These are phyloP conservation scores for Habroteleia sp. DNA, from an alignment of 2,888 invertebrate genomes.

Conservation along the genomic window DNA sequence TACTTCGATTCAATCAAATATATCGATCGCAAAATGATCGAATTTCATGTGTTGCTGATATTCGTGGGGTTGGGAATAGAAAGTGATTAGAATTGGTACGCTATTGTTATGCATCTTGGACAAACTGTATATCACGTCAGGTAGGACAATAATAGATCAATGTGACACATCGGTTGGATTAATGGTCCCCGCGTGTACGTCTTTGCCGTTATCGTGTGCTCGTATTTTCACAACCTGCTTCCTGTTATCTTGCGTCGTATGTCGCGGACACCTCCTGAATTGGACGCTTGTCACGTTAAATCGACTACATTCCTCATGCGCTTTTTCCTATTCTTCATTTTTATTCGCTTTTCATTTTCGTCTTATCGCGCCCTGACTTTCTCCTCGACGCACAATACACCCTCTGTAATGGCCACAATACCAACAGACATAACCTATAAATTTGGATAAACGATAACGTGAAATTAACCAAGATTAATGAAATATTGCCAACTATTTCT, in stretches of 20 bases:
- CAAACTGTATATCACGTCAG: slow-evolving; percentile 61
- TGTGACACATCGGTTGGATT: slow-evolving; percentile 78
- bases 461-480: too few relatives aligned
- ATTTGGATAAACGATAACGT: neutral
- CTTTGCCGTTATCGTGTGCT: slow-evolving; percentile 73
- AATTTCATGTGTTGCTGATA: neutral
- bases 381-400: slow-evolving; percentile 17
- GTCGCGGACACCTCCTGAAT: slow-evolving; percentile 64
- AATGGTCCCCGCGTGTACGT: slow-evolving; percentile 76
- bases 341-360: slow-evolving; percentile 40
- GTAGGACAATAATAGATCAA: slow-evolving; percentile 80
- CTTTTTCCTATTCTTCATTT: slow-evolving; percentile 39
- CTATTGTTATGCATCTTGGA: slow-evolving; percentile 56
- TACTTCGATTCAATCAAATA: too few relatives aligned
- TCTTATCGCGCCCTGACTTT: slow-evolving; percentile 40
- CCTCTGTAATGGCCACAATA: slow-evolving; percentile 15
- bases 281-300: slow-evolving; percentile 59
- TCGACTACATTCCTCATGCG: slow-evolving; percentile 45
- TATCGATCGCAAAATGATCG: slow-evolving; percentile 1
- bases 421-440: slow-evolving; percentile 2
- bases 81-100: slow-evolving; percentile 42
- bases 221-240: slow-evolving; percentile 75
- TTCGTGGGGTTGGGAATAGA: slow-evolving; percentile 18
- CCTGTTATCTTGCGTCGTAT: slow-evolving; percentile 72
- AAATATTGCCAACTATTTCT: too few relatives aligned